Conservation (phyloP, 2,797 vertebrate genomes). For the Chlorospingus flavigularis region DNA sequence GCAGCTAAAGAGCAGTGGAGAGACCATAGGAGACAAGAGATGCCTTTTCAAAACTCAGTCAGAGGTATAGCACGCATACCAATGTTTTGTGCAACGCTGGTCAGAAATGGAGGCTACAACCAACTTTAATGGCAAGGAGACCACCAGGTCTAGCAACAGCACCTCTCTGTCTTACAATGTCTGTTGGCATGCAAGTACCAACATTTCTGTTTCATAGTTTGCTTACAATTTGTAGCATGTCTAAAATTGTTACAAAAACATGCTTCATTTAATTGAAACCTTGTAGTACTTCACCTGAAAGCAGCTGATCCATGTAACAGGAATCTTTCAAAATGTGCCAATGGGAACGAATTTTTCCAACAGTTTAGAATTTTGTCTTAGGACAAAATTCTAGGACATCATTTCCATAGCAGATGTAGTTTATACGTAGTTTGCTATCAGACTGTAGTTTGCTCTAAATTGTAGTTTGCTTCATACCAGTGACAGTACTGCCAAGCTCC, state of each 20-base stretch:
- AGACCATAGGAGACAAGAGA: neutral
- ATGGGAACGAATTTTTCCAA: conserved; percentile 3
- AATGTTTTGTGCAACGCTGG: neutral
- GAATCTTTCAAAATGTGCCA: conserved; percentile 48
- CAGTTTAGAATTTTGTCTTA: neutral
- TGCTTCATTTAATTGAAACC: conserved; percentile 32
- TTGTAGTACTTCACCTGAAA: conserved; percentile 24
- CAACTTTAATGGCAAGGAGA: neutral
- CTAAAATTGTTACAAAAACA: conserved; percentile 25
- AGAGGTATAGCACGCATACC: fast-evolving
- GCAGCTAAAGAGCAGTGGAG: neutral
- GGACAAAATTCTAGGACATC: neutral
- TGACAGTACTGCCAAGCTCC: neutral
- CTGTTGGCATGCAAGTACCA: neutral
- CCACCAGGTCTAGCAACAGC: neutral
- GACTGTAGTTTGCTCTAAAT: neutral
- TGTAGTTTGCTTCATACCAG: neutral
- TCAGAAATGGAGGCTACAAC: neutral
- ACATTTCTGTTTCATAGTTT: neutral
- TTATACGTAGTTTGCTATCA: conserved; percentile 13
- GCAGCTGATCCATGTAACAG: conserved; percentile 27
- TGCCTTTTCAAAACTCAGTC: neutral
- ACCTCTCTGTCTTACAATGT: neutral
- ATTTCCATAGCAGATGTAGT: neutral
- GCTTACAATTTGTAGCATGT: conserved; percentile 16